Evolutionary conservation across 1,140 invertebrate genomes (phyloP).

Genomic region (Sitophilus oryzae): DNA sequence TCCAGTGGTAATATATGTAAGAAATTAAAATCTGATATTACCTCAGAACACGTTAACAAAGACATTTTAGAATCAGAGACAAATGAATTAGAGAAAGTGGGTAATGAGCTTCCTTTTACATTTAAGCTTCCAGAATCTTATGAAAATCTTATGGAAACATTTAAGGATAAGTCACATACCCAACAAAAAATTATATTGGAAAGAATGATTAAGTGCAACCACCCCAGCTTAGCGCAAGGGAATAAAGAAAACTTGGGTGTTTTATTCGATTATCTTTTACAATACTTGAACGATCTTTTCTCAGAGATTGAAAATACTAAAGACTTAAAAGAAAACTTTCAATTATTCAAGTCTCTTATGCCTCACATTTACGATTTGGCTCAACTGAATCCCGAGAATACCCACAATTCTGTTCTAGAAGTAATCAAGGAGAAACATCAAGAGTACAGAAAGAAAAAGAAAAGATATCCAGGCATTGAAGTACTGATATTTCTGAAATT

Average conservation of each 20-base stretch:
- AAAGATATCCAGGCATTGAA: conserved; percentile 60
- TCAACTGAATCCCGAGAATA: conserved; percentile 60
- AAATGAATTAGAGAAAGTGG: conserved; percentile 50
- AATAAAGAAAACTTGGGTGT: conserved; percentile 72
- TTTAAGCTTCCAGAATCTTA: conserved; percentile 61
- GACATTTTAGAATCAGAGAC: conserved; percentile 13
- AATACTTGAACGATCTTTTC: conserved; percentile 64
- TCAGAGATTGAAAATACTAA: conserved; percentile 44
- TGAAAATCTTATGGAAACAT: conserved; percentile 59
- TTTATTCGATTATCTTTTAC: conserved; percentile 67
- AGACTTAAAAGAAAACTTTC: conserved; percentile 52
- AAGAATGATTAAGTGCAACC: conserved; percentile 79
- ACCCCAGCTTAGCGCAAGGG: conserved; percentile 65
- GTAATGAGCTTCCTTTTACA: conserved; percentile 64
- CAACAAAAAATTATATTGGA: conserved; percentile 68
- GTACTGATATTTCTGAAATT: conserved; percentile 76
- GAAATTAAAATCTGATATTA: conserved; percentile 24
- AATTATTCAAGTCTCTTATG: conserved; percentile 56
- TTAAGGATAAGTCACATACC: conserved; percentile 54
- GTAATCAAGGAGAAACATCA: conserved; percentile 70
- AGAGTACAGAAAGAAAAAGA: conserved; percentile 57
- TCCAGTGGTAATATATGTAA: conserved; percentile 25
- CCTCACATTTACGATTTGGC: conserved; percentile 69
- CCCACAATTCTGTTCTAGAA: conserved; percentile 59
- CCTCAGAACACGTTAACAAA: neutral